Percentiles rank a stretch among this genome's conserved stretches.
Evolutionary conservation across 2,888 invertebrate species (phyloP).

Genomic region (Mythimna ferrago): DNA sequence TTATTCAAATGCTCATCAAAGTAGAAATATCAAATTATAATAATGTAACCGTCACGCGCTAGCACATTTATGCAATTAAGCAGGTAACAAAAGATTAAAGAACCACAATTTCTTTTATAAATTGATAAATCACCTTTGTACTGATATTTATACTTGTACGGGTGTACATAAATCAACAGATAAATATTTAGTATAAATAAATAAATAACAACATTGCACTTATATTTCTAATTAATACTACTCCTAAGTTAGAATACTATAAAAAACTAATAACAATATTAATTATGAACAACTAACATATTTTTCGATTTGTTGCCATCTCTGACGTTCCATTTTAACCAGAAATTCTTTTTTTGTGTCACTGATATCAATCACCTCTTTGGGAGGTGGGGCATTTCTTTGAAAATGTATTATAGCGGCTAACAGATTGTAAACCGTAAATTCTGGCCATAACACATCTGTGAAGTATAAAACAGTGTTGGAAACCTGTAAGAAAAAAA

Average conservation of each 20-base stretch:
- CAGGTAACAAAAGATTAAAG: neutral
- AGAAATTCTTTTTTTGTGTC: slow-evolving; percentile 81
- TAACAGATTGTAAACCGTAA: slow-evolving; percentile 97
- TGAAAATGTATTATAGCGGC: slow-evolving; percentile 97
- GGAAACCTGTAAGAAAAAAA: slow-evolving; percentile 90
- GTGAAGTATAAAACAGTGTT: slow-evolving; percentile 96
- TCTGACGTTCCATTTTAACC: slow-evolving; percentile 79
- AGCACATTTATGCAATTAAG: neutral
- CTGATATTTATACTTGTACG: neutral
- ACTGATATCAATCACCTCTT: slow-evolving; percentile 69
- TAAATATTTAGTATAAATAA: neutral
- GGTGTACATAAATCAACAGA: neutral
- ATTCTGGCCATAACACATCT: slow-evolving; percentile 98
- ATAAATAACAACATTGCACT: slow-evolving; percentile 28
- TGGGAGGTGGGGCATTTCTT: slow-evolving; percentile 80
- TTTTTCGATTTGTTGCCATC: slow-evolving; percentile 79
- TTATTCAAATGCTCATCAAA: slow-evolving; percentile 2
- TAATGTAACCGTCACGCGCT: neutral
- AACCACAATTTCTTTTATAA: neutral
- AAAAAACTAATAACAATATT: slow-evolving; percentile 15
- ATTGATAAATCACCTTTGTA: neutral
- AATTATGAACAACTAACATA: slow-evolving; percentile 62
- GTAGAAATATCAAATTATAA: neutral
- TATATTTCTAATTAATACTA: slow-evolving; percentile 40
- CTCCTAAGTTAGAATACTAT: slow-evolving; percentile 14